Base-by-base conservation (phyloP, 2,113 vertebrate species). In the Ranitomeya imitator region DNA sequence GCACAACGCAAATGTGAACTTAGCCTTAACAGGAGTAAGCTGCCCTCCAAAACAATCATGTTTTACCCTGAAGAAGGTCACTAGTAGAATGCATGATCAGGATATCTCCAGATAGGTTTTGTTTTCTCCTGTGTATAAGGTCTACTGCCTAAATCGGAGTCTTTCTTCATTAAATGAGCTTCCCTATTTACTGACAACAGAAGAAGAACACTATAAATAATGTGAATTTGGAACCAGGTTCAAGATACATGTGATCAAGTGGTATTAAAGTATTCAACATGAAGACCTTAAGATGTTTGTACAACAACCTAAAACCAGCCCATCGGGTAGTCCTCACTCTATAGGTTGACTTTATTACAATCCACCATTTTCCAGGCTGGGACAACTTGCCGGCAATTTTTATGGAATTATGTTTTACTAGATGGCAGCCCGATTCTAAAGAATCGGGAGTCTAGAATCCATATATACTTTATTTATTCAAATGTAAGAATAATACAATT, bases 131-230 rank as follows among this genome's bases (percentile, higher is more conserved):
- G 11, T 63, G 23, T 45, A 7, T 26, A 21, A 11, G 31, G 37
- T 61, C 59, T 63, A 9, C 21, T n/a, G 71, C 31, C 31, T 7
- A 23, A 5, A 61, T 23, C n/a, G 19, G 55, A 26, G 59, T 37
- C n/a, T 81, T 31, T 15, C 26, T 55, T 59, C 18, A 1, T 73
- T 73, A 67, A 31, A 83, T 63, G 59, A 63, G 31, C 13, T 13
- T 51, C 69, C 61, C 4, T 83, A 69, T 83, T 83, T 83, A 83
- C 81, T 69, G 81, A 52, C 61, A 83, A 69, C 81, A 54, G 3
- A 21, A 83, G 5, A 63, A 69, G 63, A 23, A 83, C 81, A 83
- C 26, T 52, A 67, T 51, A 65, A 83, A 83, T 83, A 83, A 65
- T 14, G 78, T 80, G 37, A 65, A 21, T 67, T 0, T 54, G 26